These are phyloP conservation scores for Keiferia lycopersicella DNA, from an alignment of 2,888 invertebrate genomes.

Conservation along the genomic window DNA sequence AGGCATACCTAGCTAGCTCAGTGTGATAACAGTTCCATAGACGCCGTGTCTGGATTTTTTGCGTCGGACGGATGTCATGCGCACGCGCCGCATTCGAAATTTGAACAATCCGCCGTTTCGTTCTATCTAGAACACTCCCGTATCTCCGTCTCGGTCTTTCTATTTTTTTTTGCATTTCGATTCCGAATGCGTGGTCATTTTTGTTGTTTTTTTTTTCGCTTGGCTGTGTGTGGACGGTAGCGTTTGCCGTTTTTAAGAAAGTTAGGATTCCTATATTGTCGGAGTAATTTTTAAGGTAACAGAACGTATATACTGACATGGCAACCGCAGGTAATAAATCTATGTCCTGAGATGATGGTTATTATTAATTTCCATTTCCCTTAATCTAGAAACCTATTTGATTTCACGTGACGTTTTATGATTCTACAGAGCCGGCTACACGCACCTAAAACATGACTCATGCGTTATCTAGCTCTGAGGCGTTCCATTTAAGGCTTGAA, in stretches of 20 bases:
- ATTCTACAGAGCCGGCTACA: no score
- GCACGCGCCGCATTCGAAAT: conserved; percentile 81
- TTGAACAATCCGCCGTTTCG: conserved; percentile 61
- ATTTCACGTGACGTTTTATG: no score
- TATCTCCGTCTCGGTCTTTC: conserved; percentile 61
- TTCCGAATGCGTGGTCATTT: conserved; percentile 76
- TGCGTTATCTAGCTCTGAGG: no score
- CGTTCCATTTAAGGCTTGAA: no score
- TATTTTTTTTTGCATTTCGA: conserved; percentile 79
- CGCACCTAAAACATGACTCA: no score
- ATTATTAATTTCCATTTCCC: no score
- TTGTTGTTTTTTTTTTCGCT: conserved; percentile 72
- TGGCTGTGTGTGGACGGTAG: conserved; percentile 23
- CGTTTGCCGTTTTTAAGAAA: conserved; percentile 4
- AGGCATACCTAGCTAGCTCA: neutral
- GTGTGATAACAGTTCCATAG: conserved; percentile 55
- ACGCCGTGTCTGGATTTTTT: conserved; percentile 69
- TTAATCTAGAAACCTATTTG: neutral
- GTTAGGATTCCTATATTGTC: conserved; percentile 22
- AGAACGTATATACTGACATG: no score
- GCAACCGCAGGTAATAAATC: no score
- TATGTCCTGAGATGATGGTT: no score
- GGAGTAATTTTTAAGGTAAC: neutral
- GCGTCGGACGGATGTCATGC: conserved; percentile 74
- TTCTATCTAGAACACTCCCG: conserved; percentile 51